Conservation (phyloP, 2,113 vertebrate genomes). For the Leuciscus idus region DNA sequence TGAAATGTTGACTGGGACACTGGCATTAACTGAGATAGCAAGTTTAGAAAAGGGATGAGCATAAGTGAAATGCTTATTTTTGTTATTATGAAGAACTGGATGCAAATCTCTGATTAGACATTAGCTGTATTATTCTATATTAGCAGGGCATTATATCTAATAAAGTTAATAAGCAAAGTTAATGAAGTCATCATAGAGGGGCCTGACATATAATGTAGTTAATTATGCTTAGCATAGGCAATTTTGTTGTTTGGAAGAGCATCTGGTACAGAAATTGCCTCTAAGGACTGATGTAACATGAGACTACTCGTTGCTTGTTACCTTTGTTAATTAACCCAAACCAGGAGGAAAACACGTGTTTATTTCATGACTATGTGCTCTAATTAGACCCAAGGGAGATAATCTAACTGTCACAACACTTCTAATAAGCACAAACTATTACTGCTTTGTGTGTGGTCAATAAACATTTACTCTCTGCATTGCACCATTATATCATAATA, state of each 20-base stretch:
- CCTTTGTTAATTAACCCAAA: neutral
- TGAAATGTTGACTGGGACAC: no score
- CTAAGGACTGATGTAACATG: neutral
- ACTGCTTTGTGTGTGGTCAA: constrained; percentile 4
- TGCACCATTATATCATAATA: neutral
- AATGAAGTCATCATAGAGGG: no score
- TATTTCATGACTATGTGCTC: neutral
- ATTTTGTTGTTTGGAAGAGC: constrained; percentile 1
- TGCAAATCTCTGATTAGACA: neutral
- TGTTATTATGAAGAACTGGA: neutral
- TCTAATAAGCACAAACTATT: constrained; percentile 10
- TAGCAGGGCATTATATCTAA: constrained; percentile 18
- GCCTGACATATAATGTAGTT: no score
- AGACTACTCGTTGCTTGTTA: constrained; percentile 11
- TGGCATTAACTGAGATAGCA: neutral
- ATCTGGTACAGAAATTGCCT: constrained; percentile 50
- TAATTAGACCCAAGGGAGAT: constrained; percentile 9
- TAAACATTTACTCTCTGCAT: neutral
- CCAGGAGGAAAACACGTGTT: constrained; percentile 9
- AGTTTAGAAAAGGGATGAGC: neutral
- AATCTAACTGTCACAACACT: neutral
- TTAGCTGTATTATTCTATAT: no score
- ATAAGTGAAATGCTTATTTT: neutral
- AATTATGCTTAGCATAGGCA: neutral
- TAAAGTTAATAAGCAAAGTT: constrained; percentile 47